Evolutionary conservation across 2,113 vertebrate species (phyloP).

Genomic region (Mesoclemmys tuberculata): DNA sequence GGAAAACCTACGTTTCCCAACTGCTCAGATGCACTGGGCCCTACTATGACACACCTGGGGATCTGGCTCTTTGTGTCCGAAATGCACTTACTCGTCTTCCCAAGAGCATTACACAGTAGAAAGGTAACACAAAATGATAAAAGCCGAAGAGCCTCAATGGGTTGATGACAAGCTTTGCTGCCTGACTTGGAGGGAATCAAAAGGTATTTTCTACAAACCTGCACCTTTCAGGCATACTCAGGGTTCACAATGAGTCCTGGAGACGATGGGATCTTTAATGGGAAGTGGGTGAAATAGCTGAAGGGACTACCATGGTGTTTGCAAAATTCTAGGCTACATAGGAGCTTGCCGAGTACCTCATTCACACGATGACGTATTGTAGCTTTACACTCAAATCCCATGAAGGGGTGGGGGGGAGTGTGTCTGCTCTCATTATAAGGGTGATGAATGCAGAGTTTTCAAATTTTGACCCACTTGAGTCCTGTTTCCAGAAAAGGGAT

Average conservation of each 20-base stretch:
- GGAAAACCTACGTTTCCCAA: background rate
- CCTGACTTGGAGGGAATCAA: background rate
- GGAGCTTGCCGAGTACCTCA: conserved; percentile 4
- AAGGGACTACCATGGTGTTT: conserved; percentile 40
- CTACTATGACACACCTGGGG: background rate
- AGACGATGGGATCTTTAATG: background rate
- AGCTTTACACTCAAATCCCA: background rate
- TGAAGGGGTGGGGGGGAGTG: background rate
- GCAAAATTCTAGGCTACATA: background rate
- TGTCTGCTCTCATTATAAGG: background rate
- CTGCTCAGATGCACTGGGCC: background rate
- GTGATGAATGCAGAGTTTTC: background rate
- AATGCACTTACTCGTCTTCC: conserved; percentile 61
- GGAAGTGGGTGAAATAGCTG: background rate
- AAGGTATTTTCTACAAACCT: conserved; percentile 57
- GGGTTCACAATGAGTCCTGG: conserved; percentile 38
- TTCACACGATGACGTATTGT: background rate
- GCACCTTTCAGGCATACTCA: background rate
- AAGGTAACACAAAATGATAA: conserved; percentile 1
- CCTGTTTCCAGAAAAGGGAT: background rate
- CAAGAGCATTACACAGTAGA: conserved; percentile 62
- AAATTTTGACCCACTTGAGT: background rate
- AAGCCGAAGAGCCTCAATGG: background rate
- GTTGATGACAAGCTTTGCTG: background rate
- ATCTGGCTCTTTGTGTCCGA: background rate